A percentile compares a stretch with the other conserved stretches of the same genome.
Evolutionary conservation across 2,797 vertebrate species (phyloP).

Genomic region (Avahi laniger): DNA sequence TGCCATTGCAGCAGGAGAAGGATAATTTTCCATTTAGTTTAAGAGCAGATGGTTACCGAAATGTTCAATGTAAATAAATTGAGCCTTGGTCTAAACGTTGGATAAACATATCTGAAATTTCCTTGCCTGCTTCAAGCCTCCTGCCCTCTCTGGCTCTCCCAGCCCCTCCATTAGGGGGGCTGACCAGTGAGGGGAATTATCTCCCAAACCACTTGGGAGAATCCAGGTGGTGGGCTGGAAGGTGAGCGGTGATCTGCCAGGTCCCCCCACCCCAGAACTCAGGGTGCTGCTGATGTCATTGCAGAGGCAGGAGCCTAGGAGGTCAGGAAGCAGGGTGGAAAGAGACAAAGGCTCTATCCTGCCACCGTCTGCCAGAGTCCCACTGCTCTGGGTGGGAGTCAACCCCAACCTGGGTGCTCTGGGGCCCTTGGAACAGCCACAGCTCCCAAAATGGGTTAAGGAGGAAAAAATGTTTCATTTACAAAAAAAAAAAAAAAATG

Average conservation of each 20-base stretch:
- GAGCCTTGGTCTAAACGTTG: constrained; percentile 74
- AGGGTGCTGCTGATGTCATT: background rate
- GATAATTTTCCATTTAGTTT: constrained; percentile 85
- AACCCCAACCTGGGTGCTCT: background rate
- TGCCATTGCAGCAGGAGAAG: constrained; percentile 75
- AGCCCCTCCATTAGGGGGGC: background rate
- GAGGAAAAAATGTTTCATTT: background rate
- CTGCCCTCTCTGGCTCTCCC: background rate
- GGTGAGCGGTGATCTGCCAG: too few relatives aligned
- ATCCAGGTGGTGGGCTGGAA: background rate
- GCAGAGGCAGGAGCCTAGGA: background rate
- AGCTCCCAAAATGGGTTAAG: background rate
- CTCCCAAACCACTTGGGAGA: background rate
- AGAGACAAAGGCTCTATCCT: background rate
- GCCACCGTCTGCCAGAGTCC: background rate
- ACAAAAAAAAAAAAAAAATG: background rate
- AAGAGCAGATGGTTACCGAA: constrained; percentile 85
- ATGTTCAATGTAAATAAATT: constrained; percentile 84
- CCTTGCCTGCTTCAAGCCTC: constrained; percentile 12
- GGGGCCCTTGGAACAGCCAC: background rate
- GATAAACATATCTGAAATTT: constrained; percentile 72
- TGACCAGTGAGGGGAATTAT: background rate
- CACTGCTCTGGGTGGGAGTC: background rate
- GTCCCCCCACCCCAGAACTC: background rate
- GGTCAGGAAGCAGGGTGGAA: background rate